phyloP scores from a whole-genome alignment of 1,140 invertebrate genomes.

The Popillia japonica region DNA sequence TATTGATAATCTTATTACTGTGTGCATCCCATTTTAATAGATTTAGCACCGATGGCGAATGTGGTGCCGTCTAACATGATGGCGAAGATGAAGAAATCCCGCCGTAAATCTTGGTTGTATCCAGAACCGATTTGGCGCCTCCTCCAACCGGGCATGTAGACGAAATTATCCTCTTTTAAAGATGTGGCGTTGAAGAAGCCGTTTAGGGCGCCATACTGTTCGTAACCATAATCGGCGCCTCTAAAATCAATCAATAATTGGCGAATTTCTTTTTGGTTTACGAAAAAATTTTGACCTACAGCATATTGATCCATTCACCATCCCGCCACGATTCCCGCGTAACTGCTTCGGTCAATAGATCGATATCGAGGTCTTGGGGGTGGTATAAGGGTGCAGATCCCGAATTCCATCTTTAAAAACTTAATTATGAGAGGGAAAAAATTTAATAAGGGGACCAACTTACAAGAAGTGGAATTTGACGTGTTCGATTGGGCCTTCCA shows the following conservation, averaged over 20 bases:
- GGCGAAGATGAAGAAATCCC: conserved; percentile 48
- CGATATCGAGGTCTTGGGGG: conserved; percentile 49
- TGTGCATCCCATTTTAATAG: conserved; percentile 45
- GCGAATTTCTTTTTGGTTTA: not conserved
- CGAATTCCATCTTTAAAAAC: conserved; percentile 53
- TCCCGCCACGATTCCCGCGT: conserved; percentile 53
- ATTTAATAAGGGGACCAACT: conserved; percentile 36
- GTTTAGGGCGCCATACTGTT: conserved; percentile 53
- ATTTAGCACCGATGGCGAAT: conserved; percentile 49
- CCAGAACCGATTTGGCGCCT: conserved; percentile 44
- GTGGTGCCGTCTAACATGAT: conserved; percentile 49
- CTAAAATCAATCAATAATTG: conserved; percentile 37
- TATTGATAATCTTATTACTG: conserved; percentile 47
- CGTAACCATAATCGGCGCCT: conserved; percentile 48
- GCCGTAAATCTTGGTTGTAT: conserved; percentile 44
- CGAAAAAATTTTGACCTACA: conserved; percentile 45
- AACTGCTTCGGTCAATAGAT: conserved; percentile 49
- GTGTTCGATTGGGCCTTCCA: conserved; percentile 47
- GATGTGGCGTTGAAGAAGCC: conserved; percentile 48
- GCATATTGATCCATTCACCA: conserved; percentile 51
- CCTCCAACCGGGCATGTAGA: conserved; percentile 52
- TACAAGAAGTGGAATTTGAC: conserved; percentile 56
- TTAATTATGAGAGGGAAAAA: not conserved
- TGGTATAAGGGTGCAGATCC: conserved; percentile 47
- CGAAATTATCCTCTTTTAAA: conserved; percentile 44